phyloP scores from a whole-genome alignment of 2,888 invertebrate species.

The Stenotaenia linearis region DNA sequence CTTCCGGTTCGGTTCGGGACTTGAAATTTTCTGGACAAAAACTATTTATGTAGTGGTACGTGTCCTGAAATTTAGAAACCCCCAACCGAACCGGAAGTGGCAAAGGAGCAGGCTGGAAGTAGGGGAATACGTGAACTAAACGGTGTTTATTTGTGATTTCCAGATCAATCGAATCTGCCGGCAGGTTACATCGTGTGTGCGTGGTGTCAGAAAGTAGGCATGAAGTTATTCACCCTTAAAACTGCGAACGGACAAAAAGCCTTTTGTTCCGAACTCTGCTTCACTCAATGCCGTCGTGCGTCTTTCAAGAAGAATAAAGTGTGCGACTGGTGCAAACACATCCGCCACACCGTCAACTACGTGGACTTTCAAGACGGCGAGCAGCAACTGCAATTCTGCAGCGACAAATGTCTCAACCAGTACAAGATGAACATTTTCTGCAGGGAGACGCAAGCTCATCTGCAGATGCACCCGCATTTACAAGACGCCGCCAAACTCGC shows the following conservation, averaged over 20 bases:
- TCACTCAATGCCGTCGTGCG: constrained; percentile 79
- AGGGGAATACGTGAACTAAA: no score
- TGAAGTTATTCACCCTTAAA: constrained; percentile 45
- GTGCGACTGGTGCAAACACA: constrained; percentile 89
- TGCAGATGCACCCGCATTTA: constrained; percentile 71
- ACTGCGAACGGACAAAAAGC: constrained; percentile 45
- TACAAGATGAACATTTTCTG: constrained; percentile 97
- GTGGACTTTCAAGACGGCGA: constrained; percentile 89
- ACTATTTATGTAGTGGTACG: no score
- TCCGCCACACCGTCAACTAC: constrained; percentile 81
- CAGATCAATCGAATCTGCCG: constrained; percentile 38
- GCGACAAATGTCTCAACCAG: constrained; percentile 88
- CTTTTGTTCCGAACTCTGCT: constrained; percentile 84
- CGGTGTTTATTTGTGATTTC: no score
- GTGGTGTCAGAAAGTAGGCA: constrained; percentile 48
- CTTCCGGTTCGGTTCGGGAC: no score
- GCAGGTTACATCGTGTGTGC: constrained; percentile 44
- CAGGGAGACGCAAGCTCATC: constrained; percentile 83
- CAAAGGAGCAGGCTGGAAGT: no score
- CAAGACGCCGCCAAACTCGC: constrained; percentile 45
- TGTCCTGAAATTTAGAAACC: no score
- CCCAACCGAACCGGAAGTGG: no score
- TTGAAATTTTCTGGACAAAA: no score
- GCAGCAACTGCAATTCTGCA: constrained; percentile 79
- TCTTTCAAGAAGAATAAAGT: constrained; percentile 82